phyloP scores from a whole-genome alignment of 2,888 invertebrate species.

The Sminthurinus aureus region DNA sequence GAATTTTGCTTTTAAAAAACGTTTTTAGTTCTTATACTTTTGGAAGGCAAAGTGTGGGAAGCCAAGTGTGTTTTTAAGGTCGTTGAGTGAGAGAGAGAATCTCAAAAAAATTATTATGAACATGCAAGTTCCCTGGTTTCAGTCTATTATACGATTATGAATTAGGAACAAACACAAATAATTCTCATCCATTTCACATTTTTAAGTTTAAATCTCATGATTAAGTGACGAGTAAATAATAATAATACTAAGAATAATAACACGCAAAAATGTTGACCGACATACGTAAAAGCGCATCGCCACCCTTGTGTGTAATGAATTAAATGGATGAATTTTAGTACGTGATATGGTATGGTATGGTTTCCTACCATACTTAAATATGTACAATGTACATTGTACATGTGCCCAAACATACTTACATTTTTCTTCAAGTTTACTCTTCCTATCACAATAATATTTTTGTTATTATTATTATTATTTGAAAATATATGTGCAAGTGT shows the following conservation, averaged over 20 bases:
- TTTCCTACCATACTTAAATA: too few relatives aligned
- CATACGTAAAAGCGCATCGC: neutral
- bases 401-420: too few relatives aligned
- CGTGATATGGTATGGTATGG: too few relatives aligned
- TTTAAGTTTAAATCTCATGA: neutral
- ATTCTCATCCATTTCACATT: neutral
- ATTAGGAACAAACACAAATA: neutral
- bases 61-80: slow-evolving; percentile 14
- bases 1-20: too few relatives aligned
- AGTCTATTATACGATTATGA: neutral
- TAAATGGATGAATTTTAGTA: neutral
- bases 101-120: neutral
- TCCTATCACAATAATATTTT: too few relatives aligned
- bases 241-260: neutral
- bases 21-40: neutral
- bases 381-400: too few relatives aligned
- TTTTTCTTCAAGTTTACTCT: too few relatives aligned
- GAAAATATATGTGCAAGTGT: too few relatives aligned
- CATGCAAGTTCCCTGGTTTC: neutral
- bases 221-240: neutral
- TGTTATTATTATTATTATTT: too few relatives aligned
- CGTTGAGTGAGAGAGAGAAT: neutral
- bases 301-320: neutral
- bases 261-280: neutral
- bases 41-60: neutral